Percentiles rank a stretch among this genome's conserved stretches.
phyloP scores from a whole-genome alignment of 2,797 vertebrate species.

The Salarias fasciatus region DNA sequence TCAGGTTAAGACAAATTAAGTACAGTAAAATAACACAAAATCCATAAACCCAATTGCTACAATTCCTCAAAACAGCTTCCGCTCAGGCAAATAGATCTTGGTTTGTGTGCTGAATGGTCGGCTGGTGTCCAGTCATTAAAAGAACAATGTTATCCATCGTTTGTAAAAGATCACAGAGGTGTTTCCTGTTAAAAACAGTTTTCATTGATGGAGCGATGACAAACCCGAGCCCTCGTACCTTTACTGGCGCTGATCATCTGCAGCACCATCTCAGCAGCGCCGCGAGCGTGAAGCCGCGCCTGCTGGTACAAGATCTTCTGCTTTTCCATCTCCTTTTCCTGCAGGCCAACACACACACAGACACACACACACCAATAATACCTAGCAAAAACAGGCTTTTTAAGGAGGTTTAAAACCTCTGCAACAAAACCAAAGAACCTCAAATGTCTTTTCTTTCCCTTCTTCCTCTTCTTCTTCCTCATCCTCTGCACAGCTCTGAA shows the following conservation, averaged over 20 bases:
- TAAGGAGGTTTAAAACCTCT: neutral
- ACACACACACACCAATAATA: neutral
- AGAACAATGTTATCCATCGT: neutral
- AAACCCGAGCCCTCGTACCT: slow-evolving; percentile 78
- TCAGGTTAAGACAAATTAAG: too few relatives aligned
- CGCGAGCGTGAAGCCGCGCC: slow-evolving; percentile 94
- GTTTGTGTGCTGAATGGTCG: too few relatives aligned
- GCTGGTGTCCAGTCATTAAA: too few relatives aligned
- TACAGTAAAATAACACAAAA: too few relatives aligned
- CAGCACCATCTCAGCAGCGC: slow-evolving; percentile 97
- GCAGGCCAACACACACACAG: slow-evolving; percentile 27
- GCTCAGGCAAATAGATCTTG: too few relatives aligned
- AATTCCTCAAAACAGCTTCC: too few relatives aligned
- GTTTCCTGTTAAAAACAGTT: neutral
- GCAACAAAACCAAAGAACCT: slow-evolving; percentile 75
- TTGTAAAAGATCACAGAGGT: too few relatives aligned
- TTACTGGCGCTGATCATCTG: slow-evolving; percentile 99
- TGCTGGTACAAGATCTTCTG: slow-evolving; percentile 98
- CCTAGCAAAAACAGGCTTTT: neutral
- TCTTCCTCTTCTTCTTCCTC: slow-evolving; percentile 91
- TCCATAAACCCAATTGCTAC: too few relatives aligned
- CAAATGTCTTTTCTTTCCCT: slow-evolving; percentile 97
- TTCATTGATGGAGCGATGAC: too few relatives aligned
- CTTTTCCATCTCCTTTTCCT: slow-evolving; percentile 99
- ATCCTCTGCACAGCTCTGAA: slow-evolving; percentile 86